Evolutionary conservation across 2,113 vertebrate species (phyloP), one percentile per base, ranked within the genome.

Genomic region (Cranoglanis bouderius): DNA sequence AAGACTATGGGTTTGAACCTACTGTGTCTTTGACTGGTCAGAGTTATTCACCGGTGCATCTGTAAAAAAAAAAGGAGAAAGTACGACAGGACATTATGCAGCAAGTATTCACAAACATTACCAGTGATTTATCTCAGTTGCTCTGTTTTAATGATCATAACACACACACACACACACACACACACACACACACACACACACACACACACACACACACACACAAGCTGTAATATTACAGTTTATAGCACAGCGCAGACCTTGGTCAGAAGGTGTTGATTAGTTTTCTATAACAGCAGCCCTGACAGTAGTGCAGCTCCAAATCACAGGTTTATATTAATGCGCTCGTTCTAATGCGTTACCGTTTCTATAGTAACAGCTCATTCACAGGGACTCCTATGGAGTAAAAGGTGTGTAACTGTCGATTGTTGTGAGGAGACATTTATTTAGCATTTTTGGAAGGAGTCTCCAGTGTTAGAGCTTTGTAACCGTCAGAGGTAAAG

Each of bases 11-110:
- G 21, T 49, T 26, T 49, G 16, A 80, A 89, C 89, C 61, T 89
- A 90, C 91, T 81, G 75, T 86, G 80, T 55, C 86, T 67, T 84
- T 40, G 43, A 65, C 43, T 74, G 77, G 67, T 84, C 72, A 70
- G 83, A 86, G 46, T 86, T 81, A 63, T 85, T 92, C 57, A 57
- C 19, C 35, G 65, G 40, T 21, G 86, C 61, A 35, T 84, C 91
- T 90, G 77, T n/a, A 63, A 35, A 84, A 61, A 16, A 70, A 90
- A 70, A 13, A 72, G 19, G 12, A 35, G 51, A 35, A 55, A 55
- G 40, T 6, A 55, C 13, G 51, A 51, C 51, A 51, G 51, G 51
- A 53, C 2, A 53, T 53, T 12, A 53, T 2, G 46, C 19, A 46
- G 26, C 38, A 78, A 26, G 40, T 9, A 55, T 46, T 6, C 38